Conservation (phyloP, 2,888 invertebrate species). For the Ophion ellenae region DNA sequence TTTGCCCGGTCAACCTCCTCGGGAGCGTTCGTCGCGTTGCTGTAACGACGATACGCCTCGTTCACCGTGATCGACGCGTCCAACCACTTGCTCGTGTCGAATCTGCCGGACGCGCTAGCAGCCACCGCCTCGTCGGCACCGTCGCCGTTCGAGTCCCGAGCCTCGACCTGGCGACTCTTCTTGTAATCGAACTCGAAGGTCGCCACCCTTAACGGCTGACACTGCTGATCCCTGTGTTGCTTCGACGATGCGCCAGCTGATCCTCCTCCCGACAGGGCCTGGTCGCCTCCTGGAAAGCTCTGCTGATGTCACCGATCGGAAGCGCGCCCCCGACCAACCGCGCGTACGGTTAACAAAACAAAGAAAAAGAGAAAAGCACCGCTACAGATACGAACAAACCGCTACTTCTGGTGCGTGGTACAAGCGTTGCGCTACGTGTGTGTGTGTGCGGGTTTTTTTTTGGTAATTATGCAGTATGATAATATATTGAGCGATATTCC, state of each 20-base stretch:
- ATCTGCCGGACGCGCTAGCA: constrained; percentile 50
- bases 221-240: constrained; percentile 82
- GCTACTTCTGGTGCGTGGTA: constrained; percentile 71
- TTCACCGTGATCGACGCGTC: constrained; percentile 61
- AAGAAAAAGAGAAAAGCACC: constrained; percentile 81
- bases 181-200: constrained; percentile 80
- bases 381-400: constrained; percentile 82
- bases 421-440: constrained; percentile 72
- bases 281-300: constrained; percentile 83
- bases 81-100: constrained; percentile 59
- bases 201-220: constrained; percentile 81
- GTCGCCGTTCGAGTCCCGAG: constrained; percentile 34
- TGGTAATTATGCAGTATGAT: too few species aligned
- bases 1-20: constrained; percentile 71
- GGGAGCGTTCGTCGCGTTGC: constrained; percentile 1
- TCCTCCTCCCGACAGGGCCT: constrained; percentile 77
- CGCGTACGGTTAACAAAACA: constrained; percentile 73
- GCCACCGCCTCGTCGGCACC: constrained; percentile 24
- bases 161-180: constrained; percentile 66
- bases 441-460: not conserved
- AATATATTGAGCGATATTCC: too few species aligned
- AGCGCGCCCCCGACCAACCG: not conserved
- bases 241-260: constrained; percentile 78
- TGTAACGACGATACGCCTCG: constrained; percentile 55
- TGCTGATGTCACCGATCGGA: constrained; percentile 80